Base-by-base conservation (phyloP, 2,113 vertebrate species). In the Mugil cephalus region DNA sequence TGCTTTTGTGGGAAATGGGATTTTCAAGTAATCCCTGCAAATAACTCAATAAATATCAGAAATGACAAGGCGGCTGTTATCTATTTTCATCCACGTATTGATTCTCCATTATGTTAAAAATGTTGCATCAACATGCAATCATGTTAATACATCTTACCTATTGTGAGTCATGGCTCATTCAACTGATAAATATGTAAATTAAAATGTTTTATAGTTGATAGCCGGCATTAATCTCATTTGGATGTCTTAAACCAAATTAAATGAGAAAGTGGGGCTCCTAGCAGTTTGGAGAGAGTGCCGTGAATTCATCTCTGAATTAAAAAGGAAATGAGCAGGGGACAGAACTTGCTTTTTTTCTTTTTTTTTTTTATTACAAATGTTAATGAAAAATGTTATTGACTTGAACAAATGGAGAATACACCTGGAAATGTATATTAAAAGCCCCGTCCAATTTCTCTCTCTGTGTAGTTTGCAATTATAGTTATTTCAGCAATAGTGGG, bases 311-410 rank as follows among this genome's bases (percentile, higher is more conserved):
- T 89, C 88, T 91, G 92, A 93, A 94, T 94, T 93, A 92, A 92
- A 93, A 90, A 83, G 90, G 87, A 93, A 92, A 93, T 91, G 91
- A 93, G 91, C 91, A 88, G 84, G 89, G 87, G 69, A 82, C 85
- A 82, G 65, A 75, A 85, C 76, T 79, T 65, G 65, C 59, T 82
- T 64, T 77, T 76, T n/a, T n/a, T n/a, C n/a, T 70, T 80, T 87
- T 79, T 77, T 71, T 80, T 84, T 85, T 89, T 93, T 93, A 94
- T 94, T 93, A 91, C 91, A 87, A 90, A 86, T 93, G 91, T 92
- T 94, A 94, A 94, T 93, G 93, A 94, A 93, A 93, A 92, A 93
- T 94, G 87, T 93, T 94, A 94, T 94, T 94, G 93, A 94, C 93
- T 93, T 90, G 92, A 91, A 94, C 92, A 92, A 94, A 95, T 92